Evolutionary conservation across 2,888 invertebrate genomes (phyloP).

Genomic region (Ypsolopha sequella): DNA sequence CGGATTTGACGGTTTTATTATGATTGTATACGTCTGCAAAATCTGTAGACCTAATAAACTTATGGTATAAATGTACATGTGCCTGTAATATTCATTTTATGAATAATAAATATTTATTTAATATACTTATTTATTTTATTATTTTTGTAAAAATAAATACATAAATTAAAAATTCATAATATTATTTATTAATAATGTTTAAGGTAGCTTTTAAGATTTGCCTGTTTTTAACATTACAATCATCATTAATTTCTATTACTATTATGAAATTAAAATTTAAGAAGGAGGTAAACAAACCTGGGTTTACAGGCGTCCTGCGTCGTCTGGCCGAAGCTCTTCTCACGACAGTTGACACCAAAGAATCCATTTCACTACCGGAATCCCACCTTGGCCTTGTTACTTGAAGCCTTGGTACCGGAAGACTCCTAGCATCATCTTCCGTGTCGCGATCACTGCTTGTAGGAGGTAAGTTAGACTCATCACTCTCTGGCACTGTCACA

Average conservation of each 20-base stretch:
- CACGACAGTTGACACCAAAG: constrained; percentile 74
- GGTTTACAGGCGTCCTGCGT: constrained; percentile 61
- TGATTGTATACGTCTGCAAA: too few species aligned
- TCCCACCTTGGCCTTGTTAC: constrained; percentile 53
- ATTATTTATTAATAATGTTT: not conserved
- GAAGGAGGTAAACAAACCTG: constrained; percentile 33
- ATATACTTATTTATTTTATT: too few species aligned
- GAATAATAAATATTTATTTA: too few species aligned
- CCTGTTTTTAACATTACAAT: not conserved
- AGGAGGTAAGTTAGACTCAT: constrained; percentile 59
- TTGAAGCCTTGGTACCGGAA: constrained; percentile 28
- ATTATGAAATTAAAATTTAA: not conserved
- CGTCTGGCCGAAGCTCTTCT: constrained; percentile 74
- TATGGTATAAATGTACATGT: too few species aligned
- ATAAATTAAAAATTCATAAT: not conserved
- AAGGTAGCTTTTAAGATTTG: not conserved
- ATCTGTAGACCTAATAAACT: too few species aligned
- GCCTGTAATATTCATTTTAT: too few species aligned
- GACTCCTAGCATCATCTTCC: constrained; percentile 52
- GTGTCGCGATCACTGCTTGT: constrained; percentile 64
- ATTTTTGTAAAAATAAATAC: too few species aligned
- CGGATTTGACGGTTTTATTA: too few species aligned
- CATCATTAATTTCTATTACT: too few species aligned
- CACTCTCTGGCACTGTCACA: constrained; percentile 46
- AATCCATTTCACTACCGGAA: constrained; percentile 69